A percentile compares a stretch with the other conserved stretches of the same genome.
These are phyloP conservation scores for Phrynosoma platyrhinos DNA, from an alignment of 2,113 vertebrate species.

Conservation along the genomic window DNA sequence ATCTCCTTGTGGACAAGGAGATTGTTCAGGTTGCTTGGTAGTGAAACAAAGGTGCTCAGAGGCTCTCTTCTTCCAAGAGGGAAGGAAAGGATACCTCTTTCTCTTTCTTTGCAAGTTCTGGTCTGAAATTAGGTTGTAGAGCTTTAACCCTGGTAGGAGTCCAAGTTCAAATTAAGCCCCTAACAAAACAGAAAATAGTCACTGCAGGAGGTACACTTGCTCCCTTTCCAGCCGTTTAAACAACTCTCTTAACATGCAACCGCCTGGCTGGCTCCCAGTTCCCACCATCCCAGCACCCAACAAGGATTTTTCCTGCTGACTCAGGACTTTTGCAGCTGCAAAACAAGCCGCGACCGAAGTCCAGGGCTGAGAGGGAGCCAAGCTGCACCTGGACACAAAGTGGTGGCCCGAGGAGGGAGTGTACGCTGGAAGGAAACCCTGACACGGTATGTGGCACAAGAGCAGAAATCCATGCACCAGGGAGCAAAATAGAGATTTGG, in stretches of 20 bases:
- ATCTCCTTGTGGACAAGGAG: neutral
- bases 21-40: neutral
- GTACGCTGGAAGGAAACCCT: neutral
- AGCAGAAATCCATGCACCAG: neutral
- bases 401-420: neutral
- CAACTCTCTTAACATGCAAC: conserved; percentile 39
- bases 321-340: conserved; percentile 36
- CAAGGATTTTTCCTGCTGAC: conserved; percentile 46
- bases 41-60: neutral
- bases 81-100: neutral
- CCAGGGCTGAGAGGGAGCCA: conserved; percentile 21
- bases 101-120: neutral
- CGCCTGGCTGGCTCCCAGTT: conserved; percentile 38
- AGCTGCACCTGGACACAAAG: conserved; percentile 25
- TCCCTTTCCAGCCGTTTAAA: conserved; percentile 34
- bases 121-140: neutral
- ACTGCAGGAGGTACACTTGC: conserved; percentile 29
- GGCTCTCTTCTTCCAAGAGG: neutral
- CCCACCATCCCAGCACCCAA: conserved; percentile 40
- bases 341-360: conserved; percentile 41
- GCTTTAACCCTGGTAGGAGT: neutral
- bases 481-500: neutral
- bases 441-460: neutral
- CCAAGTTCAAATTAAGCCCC: conserved; percentile 35
- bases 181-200: conserved; percentile 18